Conservation (phyloP, 2,888 invertebrate genomes). For the Pristionchus japonicus region DNA sequence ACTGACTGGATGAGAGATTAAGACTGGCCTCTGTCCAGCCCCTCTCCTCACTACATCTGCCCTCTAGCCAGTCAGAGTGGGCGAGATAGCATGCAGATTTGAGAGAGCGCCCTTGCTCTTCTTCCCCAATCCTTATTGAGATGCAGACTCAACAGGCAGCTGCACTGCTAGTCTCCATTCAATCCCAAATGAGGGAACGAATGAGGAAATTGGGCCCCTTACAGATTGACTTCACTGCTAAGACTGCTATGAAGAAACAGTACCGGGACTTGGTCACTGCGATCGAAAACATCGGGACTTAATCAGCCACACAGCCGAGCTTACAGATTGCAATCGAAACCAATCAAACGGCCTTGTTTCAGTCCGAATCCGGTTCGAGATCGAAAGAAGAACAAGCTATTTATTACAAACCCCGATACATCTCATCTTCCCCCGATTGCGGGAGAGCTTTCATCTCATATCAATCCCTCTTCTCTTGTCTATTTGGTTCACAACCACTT, state of each 20-base stretch:
- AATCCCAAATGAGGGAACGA: constrained; percentile 33
- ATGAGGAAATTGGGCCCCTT: background rate
- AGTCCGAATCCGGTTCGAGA: background rate
- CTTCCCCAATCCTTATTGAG: constrained; percentile 20
- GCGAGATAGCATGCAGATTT: background rate
- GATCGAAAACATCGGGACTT: background rate
- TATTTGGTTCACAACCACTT: constrained; percentile 37
- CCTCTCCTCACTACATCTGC: background rate
- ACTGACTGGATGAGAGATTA: constrained; percentile 23
- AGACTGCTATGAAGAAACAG: background rate
- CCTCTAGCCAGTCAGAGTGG: background rate
- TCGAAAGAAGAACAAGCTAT: background rate
- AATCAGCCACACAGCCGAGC: background rate
- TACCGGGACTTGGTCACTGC: background rate
- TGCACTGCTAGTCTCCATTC: background rate
- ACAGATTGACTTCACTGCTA: background rate
- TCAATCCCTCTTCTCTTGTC: constrained; percentile 5
- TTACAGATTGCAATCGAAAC: background rate
- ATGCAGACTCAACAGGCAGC: constrained; percentile 38
- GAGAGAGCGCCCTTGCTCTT: background rate
- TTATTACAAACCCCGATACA: constrained; percentile 11
- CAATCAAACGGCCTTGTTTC: constrained; percentile 12
- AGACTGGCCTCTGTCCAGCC: too few relatives aligned
- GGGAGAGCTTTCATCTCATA: constrained; percentile 36
- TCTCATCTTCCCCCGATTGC: background rate